These are phyloP conservation scores for Erpornis zantholeuca DNA, from an alignment of 2,113 vertebrate genomes.

Conservation along the genomic window DNA sequence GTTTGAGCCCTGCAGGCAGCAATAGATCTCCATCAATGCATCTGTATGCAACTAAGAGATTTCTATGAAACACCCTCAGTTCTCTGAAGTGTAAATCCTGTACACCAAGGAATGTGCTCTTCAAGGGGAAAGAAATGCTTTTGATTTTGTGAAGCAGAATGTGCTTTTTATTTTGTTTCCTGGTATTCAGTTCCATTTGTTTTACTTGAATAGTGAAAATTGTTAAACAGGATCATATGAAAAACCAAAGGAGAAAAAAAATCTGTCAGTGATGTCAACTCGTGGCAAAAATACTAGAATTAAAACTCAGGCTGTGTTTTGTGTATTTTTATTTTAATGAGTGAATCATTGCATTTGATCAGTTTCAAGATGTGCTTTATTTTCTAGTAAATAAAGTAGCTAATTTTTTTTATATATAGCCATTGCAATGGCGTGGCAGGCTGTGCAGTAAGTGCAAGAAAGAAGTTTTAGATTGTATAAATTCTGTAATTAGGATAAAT, in stretches of 20 bases:
- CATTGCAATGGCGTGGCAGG: not conserved
- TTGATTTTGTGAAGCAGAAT: not conserved
- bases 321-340: constrained; percentile 42
- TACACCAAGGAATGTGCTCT: not conserved
- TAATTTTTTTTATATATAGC: not conserved
- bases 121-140: not conserved
- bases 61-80: constrained; percentile 9
- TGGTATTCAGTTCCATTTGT: constrained; percentile 22
- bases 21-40: constrained; percentile 48
- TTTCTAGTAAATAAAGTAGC: constrained; percentile 23
- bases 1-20: constrained; percentile 60
- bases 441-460: not conserved
- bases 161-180: constrained; percentile 25
- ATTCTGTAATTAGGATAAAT: not conserved
- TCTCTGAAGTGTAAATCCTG: not conserved
- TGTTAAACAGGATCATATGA: not conserved
- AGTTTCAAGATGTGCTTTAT: not conserved
- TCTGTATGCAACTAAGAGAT: constrained; percentile 31
- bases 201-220: constrained; percentile 53
- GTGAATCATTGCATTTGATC: constrained; percentile 4
- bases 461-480: not conserved
- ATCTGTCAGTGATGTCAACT: not conserved
- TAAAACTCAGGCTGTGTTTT: constrained; percentile 60
- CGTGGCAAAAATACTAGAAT: constrained; percentile 7
- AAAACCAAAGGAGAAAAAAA: constrained; percentile 60